Evolutionary conservation across 2,888 invertebrate species (phyloP), one percentile per base, ranked within the genome.

Genomic region (Drosophila mayaguana): DNA sequence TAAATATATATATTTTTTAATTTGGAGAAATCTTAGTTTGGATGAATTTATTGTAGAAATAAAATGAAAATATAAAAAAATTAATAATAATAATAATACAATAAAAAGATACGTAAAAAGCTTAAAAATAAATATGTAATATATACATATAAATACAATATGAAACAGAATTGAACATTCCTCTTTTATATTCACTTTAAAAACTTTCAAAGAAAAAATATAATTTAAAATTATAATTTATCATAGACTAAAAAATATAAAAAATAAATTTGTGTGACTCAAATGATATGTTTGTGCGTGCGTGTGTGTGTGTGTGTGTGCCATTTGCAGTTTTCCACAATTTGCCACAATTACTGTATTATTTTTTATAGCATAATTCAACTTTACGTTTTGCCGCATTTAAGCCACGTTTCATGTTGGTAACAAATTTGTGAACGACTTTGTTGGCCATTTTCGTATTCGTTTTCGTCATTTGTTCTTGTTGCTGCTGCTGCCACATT

Each of bases 381-480:
- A 81, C 70, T 83, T 83, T 72, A 80, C 75, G 78, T 83, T 83
- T 83, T 90, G 89, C 83, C 89, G 89, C 90, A 88, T 88, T 85
- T 83, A 69, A 65, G 83, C 89, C 81, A 80, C 87, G 74, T 85
- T 85, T 71, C 89, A 88, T 82, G 76, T 70, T 89, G 73, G 61
- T 76, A 77, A 69, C 87, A 82, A 83, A 89, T 76, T 88, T 88
- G 83, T 74, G 69, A 40, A 68, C 78, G 80, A 50, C 1, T 66
- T 86, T 80, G 68, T 45, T 65, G 45, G 50, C 57, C 67, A 61
- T 42, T 66, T 28, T 25, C 46, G 25, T 46, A 46, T 46, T 25
- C 46, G 63, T 40, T 59, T 5, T 28, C 36, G 25, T 28, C 28
- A 28, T 28, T 28, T 28, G 28, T 8, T 28, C 8, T 66, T 69